Conservation (phyloP, 2,888 invertebrate genomes). For the Ephialtes manifestator region DNA sequence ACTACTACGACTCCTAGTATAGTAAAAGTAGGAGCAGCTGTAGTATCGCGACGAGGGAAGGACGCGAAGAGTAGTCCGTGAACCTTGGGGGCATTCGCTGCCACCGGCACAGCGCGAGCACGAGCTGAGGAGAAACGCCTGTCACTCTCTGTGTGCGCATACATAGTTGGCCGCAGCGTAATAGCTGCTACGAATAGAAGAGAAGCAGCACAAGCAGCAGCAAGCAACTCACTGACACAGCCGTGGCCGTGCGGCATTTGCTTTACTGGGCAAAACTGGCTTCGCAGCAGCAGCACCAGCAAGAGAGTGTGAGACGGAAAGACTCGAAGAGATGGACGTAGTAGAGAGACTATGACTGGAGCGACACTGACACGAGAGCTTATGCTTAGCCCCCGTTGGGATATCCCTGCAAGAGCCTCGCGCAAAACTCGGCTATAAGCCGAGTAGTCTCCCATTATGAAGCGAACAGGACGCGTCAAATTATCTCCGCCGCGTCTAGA, state of each 20-base stretch:
- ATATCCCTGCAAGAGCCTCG: constrained; percentile 30
- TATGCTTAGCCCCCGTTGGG: constrained; percentile 32
- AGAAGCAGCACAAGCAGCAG: background rate
- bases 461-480: constrained; percentile 47
- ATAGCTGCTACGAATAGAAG: background rate
- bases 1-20: too few species aligned
- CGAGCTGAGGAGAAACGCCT: constrained; percentile 57
- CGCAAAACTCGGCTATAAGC: constrained; percentile 14
- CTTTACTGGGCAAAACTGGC: constrained; percentile 12
- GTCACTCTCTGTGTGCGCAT: constrained; percentile 38
- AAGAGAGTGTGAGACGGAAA: constrained; percentile 28
- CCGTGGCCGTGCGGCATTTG: constrained; percentile 1
- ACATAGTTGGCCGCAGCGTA: background rate
- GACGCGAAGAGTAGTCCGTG: constrained; percentile 29
- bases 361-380: constrained; percentile 43
- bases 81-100: constrained; percentile 57
- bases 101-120: background rate
- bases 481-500: constrained; percentile 38
- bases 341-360: constrained; percentile 20
- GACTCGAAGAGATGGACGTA: constrained; percentile 9
- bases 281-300: background rate
- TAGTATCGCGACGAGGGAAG: constrained; percentile 2
- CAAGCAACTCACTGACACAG: background rate
- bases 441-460: constrained; percentile 42
- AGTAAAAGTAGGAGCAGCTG: constrained; percentile 10